phyloP scores from a whole-genome alignment of 2,888 invertebrate species.

The Gasteruption jaculator region DNA sequence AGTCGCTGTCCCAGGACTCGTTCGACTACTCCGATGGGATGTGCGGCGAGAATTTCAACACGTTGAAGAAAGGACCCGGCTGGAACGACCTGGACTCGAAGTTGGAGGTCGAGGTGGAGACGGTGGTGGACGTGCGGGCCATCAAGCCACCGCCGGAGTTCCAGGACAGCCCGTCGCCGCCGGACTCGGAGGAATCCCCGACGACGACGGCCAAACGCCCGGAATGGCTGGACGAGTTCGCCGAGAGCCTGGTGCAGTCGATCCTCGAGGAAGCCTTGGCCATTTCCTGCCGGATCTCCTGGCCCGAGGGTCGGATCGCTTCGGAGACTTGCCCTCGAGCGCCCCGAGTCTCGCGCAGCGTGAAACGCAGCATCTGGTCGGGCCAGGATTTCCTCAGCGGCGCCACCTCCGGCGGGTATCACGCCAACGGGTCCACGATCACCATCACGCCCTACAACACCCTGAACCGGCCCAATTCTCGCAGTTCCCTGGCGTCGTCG shows the following conservation, averaged over 20 bases:
- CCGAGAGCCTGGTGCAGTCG: constrained; percentile 51
- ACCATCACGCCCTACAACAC: constrained; percentile 48
- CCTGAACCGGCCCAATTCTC: constrained; percentile 64
- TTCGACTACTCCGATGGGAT: constrained; percentile 74
- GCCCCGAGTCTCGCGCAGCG: constrained; percentile 27
- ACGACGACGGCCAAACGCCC: constrained; percentile 30
- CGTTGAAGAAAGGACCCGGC: constrained; percentile 72
- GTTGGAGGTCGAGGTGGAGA: constrained; percentile 55
- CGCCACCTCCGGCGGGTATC: constrained; percentile 45
- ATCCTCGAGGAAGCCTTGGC: constrained; percentile 54
- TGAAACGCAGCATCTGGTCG: constrained; percentile 52
- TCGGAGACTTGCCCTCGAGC: constrained; percentile 28
- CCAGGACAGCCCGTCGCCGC: constrained; percentile 62
- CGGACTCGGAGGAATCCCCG: constrained; percentile 44
- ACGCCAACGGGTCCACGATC: constrained; percentile 41
- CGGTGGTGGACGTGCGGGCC: constrained; percentile 54
- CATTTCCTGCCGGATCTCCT: constrained; percentile 50
- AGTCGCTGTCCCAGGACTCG: constrained; percentile 74
- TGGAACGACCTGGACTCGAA: constrained; percentile 54
- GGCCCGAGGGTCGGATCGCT: constrained; percentile 47
- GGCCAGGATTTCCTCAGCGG: constrained; percentile 61
- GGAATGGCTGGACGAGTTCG: constrained; percentile 50
- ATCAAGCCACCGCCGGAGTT: constrained; percentile 85
- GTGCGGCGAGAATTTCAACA: constrained; percentile 79
- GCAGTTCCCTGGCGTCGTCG: constrained; percentile 72